Evolutionary conservation across 2,113 vertebrate genomes (phyloP).

Genomic region (Megaceryle maxima): DNA sequence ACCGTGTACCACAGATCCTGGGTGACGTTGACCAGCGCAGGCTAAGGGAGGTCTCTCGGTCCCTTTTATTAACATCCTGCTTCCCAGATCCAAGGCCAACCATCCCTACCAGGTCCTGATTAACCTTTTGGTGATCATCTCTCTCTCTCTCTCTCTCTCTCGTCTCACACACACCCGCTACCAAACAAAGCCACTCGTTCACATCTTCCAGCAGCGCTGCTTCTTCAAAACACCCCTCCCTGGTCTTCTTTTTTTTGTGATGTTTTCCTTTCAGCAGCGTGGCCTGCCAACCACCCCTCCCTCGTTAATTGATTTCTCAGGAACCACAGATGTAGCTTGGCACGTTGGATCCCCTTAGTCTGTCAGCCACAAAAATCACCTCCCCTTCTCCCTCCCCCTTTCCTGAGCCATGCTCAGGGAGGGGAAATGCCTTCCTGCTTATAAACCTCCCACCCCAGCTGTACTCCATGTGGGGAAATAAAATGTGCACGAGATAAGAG

Average conservation of each 20-base stretch:
- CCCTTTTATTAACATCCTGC: not conserved
- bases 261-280: not conserved
- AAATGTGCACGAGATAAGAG: not conserved
- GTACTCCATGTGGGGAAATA: constrained; percentile 12
- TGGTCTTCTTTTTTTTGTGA: not conserved
- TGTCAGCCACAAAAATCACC: constrained; percentile 3
- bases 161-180: not conserved
- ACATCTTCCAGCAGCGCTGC: not conserved
- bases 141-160: not conserved
- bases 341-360: not conserved
- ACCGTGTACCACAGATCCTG: not conserved
- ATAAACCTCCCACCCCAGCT: constrained; percentile 20
- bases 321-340: not conserved
- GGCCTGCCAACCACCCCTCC: not conserved
- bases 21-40: not conserved
- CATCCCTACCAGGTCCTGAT: not conserved
- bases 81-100: not conserved
- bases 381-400: not conserved
- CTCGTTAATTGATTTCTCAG: not conserved
- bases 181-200: not conserved
- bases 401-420: not conserved
- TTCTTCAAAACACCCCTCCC: not conserved
- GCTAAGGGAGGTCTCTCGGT: not conserved
- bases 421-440: constrained; percentile 20
- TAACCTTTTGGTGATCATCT: not conserved